Percentiles rank a stretch among this genome's conserved stretches.
phyloP scores from a whole-genome alignment of 92 coral and sea anemone genomes.

The Porites lobata region DNA sequence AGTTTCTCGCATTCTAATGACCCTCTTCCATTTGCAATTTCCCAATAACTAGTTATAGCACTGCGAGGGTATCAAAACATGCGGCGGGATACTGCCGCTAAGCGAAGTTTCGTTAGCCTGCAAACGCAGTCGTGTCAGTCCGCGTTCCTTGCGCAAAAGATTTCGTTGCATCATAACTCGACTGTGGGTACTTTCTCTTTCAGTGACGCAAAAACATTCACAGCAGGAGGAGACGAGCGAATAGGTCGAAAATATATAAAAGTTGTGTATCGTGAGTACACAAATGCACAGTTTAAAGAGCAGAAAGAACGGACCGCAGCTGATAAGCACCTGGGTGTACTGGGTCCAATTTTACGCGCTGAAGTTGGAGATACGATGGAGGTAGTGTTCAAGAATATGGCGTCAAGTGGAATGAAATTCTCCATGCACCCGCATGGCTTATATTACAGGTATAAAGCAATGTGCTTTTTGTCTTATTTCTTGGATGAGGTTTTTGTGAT shows the following conservation, averaged over 20 bases:
- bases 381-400: constrained; percentile 85
- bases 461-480: background rate
- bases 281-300: constrained; percentile 59
- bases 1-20: too few species aligned
- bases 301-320: constrained; percentile 51
- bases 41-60: too few species aligned
- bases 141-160: too few species aligned
- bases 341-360: constrained; percentile 93
- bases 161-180: background rate
- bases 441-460: constrained; percentile 56
- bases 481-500: background rate
- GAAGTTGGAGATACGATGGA: constrained; percentile 95
- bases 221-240: constrained; percentile 52
- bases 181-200: background rate
- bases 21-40: too few species aligned
- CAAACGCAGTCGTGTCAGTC: too few species aligned
- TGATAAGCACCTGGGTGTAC: constrained; percentile 78
- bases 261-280: constrained; percentile 86
- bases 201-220: constrained; percentile 70
- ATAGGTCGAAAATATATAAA: constrained; percentile 89
- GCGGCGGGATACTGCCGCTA: too few species aligned
- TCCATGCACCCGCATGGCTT: constrained; percentile 97
- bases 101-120: too few species aligned
- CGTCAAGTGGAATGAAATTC: constrained; percentile 48
- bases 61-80: too few species aligned